Base-by-base conservation (phyloP, 2,113 vertebrate genomes). In the Neogobius melanostomus region DNA sequence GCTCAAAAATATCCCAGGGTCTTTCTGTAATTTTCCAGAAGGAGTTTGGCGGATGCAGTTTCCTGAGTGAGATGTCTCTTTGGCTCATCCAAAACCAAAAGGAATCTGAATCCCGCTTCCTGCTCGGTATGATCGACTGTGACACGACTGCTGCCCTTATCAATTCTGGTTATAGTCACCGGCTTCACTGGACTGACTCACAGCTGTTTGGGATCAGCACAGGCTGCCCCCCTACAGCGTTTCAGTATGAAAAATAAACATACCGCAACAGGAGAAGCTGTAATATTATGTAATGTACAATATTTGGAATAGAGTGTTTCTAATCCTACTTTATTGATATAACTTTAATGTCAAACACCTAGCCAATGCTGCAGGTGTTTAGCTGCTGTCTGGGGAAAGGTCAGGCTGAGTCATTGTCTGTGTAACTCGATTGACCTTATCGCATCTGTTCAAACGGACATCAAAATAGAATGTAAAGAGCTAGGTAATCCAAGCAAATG, bases 141-240 rank as follows among this genome's bases (percentile, higher is more conserved):
- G 89, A 89, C 84, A 78, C n/a, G 21, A 82, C 69, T 71, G 68
- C 72, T 85, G 82, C 85, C 85, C 85, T 89, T 82, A 89, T 91
- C 87, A 81, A 81, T 73, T 77, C 74, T 80, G 82, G 84, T 91
- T 79, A 91, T 7, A 59, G 81, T 90, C 88, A 89, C 15, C 28
- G 0, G 64, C 67, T 72, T 79, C 75, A 68, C 77, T 45, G 42
- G 28, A 80, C 62, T 73, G 82, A 72, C 66, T 77, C 78, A 69
- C 66, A 77, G 71, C 78, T 78, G 83, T 73, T 86, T 61, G 74
- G 77, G 72, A 87, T 83, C 74, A 68, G 59, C 60, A 44, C 2
- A 1, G 8, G 43, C 42, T 46, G 36, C 12, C 15, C 4, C 5
- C 42, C 8, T 45, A 63, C 60, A 10, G 15, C 11, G 14, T 62